Conservation (phyloP, 1,140 invertebrate genomes). For the Apis laboriosa region DNA sequence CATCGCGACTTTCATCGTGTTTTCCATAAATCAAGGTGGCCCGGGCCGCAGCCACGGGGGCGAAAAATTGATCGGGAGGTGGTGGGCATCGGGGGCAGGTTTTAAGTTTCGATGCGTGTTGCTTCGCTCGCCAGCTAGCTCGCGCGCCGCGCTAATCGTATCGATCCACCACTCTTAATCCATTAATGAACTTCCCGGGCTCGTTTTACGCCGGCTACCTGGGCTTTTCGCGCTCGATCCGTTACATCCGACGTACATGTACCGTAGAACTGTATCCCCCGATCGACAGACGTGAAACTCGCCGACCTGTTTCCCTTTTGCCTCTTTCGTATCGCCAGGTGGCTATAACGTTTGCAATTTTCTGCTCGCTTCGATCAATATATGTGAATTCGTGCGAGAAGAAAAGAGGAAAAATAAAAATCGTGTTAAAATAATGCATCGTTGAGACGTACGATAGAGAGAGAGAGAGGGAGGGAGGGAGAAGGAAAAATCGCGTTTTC, state of each 20-base stretch:
- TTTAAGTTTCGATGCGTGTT: conserved; percentile 61
- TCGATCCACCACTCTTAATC: conserved; percentile 74
- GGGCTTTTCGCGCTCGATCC: conserved; percentile 62
- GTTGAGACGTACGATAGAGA: no score
- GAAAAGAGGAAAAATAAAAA: no score
- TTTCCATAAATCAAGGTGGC: conserved; percentile 45
- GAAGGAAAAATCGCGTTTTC: not conserved
- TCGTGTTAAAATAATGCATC: no score
- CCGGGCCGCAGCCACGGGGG: conserved; percentile 4
- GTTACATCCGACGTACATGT: conserved; percentile 49
- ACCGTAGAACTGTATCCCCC: conserved; percentile 21
- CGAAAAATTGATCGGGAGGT: conserved; percentile 51
- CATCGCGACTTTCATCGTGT: conserved; percentile 19
- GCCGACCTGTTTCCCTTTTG: conserved; percentile 28
- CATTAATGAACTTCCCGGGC: conserved; percentile 74
- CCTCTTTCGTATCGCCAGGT: not conserved
- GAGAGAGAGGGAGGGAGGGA: no score
- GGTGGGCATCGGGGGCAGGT: conserved; percentile 34
- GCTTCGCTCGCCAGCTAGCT: conserved; percentile 27
- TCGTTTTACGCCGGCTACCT: conserved; percentile 66
- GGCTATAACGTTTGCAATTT: not conserved
- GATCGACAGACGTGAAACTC: conserved; percentile 23
- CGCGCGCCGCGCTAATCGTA: conserved; percentile 63
- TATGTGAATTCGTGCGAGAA: no score
- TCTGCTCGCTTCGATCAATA: not conserved